Evolutionary conservation across 2,888 invertebrate genomes (phyloP), one percentile per base, ranked within the genome.

Genomic region (Eulithis prunata): DNA sequence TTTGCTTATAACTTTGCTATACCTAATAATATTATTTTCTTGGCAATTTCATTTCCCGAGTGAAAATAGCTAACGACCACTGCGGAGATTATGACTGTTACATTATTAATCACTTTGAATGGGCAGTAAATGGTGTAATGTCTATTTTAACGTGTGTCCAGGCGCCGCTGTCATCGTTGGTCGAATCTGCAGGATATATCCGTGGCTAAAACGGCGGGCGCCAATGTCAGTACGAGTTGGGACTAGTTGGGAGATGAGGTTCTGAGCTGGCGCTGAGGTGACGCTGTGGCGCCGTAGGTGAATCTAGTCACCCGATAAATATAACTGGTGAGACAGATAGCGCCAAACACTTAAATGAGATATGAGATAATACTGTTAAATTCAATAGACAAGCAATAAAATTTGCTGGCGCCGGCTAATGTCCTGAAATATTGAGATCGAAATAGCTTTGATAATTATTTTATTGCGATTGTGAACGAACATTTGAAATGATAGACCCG

Each of bases 61-160:
- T 62, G 41, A 54, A 64, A 66, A 66, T 65, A 68, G 64, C 65
- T 55, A 66, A 62, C 66, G 69, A 67, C 69, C 69, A 66, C 59
- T 59, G 72, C 72, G 41, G 53, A 62, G 68, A 69, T 66, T 70
- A 71, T 72, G 71, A 71, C 61, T 59, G 62, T 68, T 52, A 57
- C 69, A 69, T 65, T 71, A 71, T 70, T 71, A 71, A 73, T 75
- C 65, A 63, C 66, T 64, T 60, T 14, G 67, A 71, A 73, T 69
- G 66, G 71, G 57, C 61, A 57, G 72, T 73, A 64, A 73, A 65
- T 66, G 71, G 66, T 59, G 71, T 66, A 69, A 72, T 66, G 71
- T 73, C 75, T 75, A 75, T 75, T 72, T 75, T 75, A 74, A 71
- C 69, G 61, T 62, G 59, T 64, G 62, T 64, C 49, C 63, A 70